phyloP scores from a whole-genome alignment of 2,888 invertebrate genomes.

The Cantharis flavilabris region DNA sequence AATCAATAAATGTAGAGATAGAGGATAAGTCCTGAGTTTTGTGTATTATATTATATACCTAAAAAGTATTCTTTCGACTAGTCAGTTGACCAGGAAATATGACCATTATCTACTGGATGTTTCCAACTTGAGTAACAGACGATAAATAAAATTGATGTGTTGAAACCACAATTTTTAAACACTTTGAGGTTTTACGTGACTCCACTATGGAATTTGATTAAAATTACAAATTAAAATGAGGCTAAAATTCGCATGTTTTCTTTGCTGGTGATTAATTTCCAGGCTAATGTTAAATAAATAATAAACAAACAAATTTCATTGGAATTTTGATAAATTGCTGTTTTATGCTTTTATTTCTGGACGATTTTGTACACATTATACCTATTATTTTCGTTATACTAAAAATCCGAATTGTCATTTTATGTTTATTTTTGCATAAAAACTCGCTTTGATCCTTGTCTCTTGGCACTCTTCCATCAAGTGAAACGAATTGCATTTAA shows the following conservation, averaged over 20 bases:
- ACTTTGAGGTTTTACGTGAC: background rate
- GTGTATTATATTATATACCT: background rate
- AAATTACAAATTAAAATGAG: background rate
- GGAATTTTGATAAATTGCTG: background rate
- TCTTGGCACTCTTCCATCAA: background rate
- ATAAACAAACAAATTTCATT: background rate
- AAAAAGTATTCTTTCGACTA: background rate
- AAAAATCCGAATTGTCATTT: background rate
- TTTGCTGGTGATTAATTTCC: background rate
- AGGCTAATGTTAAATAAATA: background rate
- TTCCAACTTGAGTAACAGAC: background rate
- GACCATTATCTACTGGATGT: background rate
- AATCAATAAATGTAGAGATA: background rate
- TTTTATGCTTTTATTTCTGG: background rate
- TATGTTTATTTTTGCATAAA: background rate
- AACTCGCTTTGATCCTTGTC: background rate
- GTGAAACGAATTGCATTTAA: background rate
- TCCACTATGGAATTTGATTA: background rate
- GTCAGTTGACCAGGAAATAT: background rate
- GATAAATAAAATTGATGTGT: background rate
- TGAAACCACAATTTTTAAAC: background rate
- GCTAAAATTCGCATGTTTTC: background rate
- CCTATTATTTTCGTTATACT: background rate
- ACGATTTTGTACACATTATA: background rate
- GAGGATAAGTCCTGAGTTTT: background rate